Evolutionary conservation across 1,140 invertebrate species (phyloP).

Genomic region (Bombus vancouverensis): DNA sequence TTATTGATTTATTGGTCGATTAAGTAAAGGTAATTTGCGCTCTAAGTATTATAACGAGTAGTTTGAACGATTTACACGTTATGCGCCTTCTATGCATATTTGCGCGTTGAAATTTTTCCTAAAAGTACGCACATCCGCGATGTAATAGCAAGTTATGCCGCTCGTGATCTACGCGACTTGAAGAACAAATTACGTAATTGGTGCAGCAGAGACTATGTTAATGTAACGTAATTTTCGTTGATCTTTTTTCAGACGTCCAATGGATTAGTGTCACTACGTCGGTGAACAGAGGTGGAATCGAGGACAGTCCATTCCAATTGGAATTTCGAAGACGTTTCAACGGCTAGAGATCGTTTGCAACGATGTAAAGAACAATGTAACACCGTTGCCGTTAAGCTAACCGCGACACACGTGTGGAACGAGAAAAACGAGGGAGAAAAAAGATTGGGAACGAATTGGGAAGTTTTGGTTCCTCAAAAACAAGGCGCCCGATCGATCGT

Average conservation of each 20-base stretch:
- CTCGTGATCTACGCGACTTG: background rate
- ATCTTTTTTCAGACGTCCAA: slow-evolving; percentile 17
- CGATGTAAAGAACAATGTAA: slow-evolving; percentile 63
- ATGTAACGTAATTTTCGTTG: background rate
- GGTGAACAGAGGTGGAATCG: background rate
- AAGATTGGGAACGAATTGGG: slow-evolving; percentile 13
- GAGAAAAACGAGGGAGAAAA: background rate
- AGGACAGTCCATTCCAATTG: slow-evolving; percentile 2
- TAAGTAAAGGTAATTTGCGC: too few species aligned
- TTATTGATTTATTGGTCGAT: too few species aligned
- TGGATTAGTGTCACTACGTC: slow-evolving; percentile 32
- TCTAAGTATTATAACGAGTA: background rate
- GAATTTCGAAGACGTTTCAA: background rate
- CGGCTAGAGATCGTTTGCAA: slow-evolving; percentile 22
- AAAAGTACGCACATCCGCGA: too few species aligned
- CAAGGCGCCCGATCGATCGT: slow-evolving; percentile 53
- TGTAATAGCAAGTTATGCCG: background rate
- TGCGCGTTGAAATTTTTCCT: background rate
- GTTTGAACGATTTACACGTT: background rate
- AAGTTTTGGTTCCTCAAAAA: slow-evolving; percentile 39
- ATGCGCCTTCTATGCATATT: background rate
- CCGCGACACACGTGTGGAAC: background rate
- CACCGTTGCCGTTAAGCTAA: slow-evolving; percentile 38
- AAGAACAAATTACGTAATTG: background rate
- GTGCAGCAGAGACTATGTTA: background rate